Conservation (phyloP, 2,888 invertebrate species). For the Cyrtodaria siliqua region DNA sequence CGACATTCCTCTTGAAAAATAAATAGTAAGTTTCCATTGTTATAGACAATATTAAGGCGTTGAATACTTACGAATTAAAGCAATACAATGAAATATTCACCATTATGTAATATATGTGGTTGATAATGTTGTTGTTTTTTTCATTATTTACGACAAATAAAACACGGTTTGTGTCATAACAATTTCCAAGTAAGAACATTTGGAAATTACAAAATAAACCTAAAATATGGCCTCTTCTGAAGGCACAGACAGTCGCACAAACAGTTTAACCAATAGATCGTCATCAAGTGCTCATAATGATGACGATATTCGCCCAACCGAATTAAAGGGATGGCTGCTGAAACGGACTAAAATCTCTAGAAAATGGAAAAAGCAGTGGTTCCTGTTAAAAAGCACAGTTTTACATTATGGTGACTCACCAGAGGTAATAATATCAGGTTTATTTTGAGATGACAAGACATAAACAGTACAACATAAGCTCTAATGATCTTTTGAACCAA, state of each 20-base stretch:
- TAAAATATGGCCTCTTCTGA: conserved; percentile 79
- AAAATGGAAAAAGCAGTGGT: conserved; percentile 85
- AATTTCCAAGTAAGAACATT: conserved; percentile 16
- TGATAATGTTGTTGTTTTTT: too few species aligned
- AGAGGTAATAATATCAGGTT: too few species aligned
- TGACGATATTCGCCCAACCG: conserved; percentile 66
- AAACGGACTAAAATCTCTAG: conserved; percentile 82
- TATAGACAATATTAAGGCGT: too few species aligned
- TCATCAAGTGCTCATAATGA: conserved; percentile 69
- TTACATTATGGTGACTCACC: conserved; percentile 81
- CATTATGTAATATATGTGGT: too few species aligned
- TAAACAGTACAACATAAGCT: too few species aligned
- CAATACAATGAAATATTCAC: too few species aligned
- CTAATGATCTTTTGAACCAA: too few species aligned
- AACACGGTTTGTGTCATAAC: conserved; percentile 43
- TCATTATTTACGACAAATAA: conserved; percentile 56
- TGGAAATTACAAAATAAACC: conserved; percentile 1
- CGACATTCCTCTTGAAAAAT: conserved; percentile 18
- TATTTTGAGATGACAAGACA: too few species aligned
- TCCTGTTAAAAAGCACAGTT: conserved; percentile 81
- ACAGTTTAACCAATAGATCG: conserved; percentile 66
- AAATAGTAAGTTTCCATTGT: too few species aligned
- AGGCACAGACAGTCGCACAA: conserved; percentile 74
- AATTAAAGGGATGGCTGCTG: conserved; percentile 83
- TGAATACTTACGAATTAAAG: too few species aligned